Evolutionary conservation across 2,888 invertebrate genomes (phyloP), one percentile per base, ranked within the genome.

Genomic region (Drosophila conformis): DNA sequence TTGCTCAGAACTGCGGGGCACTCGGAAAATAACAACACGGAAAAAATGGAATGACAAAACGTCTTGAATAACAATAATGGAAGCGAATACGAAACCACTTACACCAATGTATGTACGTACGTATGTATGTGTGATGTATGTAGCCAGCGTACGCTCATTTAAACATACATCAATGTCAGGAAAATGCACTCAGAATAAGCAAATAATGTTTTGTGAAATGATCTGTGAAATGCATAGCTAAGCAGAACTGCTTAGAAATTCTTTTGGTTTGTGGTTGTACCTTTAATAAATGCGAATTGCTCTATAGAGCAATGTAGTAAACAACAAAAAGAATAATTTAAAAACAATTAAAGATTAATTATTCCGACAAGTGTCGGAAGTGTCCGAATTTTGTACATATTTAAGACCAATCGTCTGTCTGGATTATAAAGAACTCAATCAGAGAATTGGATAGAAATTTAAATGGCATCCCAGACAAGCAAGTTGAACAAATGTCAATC

Each of bases 21-120:
- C 64, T 82, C 67, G 69, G 60, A 61, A 69, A 82, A 78, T 74
- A 66, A 67, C 66, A 67, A 78, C 54, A 74, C 75, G 80, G 82
- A 80, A 80, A 80, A 57, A 53, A 56, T 64, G 33, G 63, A 67
- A 69, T 62, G 69, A 65, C 82, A 75, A 70, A 73, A 38, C 58
- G 90, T 83, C 76, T 83, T 85, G 83, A 90, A 83, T 83, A 88
- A 85, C 80, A 83, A 90, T 76, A 56, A 31, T 68, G 21, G 49
- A 71, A 59, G 5, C 49, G 49, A 71, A 52, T 49, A 33, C 57
- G 56, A 31, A 60, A 52, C 49, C 46, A 71, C 54, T 49, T 25
- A 63, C 29, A 25, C 35, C 25, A 1, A 42, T 11, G 31, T 36
- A 63, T 21, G 7, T 48, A 25, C 2, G 5, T 36, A 38, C 40